Base-by-base conservation (phyloP, 2,888 invertebrate genomes). In the Cheilosia grossa region DNA sequence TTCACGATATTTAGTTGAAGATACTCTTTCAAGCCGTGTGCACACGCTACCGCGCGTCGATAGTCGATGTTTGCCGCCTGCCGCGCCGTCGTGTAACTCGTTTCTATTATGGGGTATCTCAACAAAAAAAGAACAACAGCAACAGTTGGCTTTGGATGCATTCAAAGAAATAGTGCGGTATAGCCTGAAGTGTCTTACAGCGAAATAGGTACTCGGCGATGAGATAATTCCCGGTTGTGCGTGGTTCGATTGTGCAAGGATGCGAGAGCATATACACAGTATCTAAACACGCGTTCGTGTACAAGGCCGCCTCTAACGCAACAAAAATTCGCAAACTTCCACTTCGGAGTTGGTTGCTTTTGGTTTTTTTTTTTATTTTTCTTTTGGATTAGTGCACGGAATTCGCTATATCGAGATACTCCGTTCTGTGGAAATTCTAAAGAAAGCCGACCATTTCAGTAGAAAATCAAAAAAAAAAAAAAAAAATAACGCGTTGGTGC, bases 1-100 rank as follows among this genome's bases (percentile, higher is more conserved):
- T 64, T 77, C 82, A 77, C 77, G 77, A 77, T 53, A 72, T 78
- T 83, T 80, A 83, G 83, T 83, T 59, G 51, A 61, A 83, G 63
- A 74, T 74, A 79, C 69, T 83, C 83, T 69, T 74, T 66, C 83
- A 83, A 80, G 63, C 64, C 64, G 74, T 54, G 59, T 67, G 74
- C 74, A 83, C 80, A 83, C 63, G 73, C 47, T 63, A 58, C 63
- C 75, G 75, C 44, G 63, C 54, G 73, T 73, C 42, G 44, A 54
- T 44, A 47, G 63, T 73, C 54, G 42, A 61, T 47, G 40, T 42
- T 19, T 24, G 17, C 30, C 64, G 37, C 33, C 24, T 51, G 47
- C 27, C 51, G 44, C 30, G 33, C 42, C 66, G 67, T 44, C 61
- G 59, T 58, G 64, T 64, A 80, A 83, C 83, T 83, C 44, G 83